Base-by-base conservation (phyloP, 1,140 invertebrate species). In the Schlechtendalia chinensis region DNA sequence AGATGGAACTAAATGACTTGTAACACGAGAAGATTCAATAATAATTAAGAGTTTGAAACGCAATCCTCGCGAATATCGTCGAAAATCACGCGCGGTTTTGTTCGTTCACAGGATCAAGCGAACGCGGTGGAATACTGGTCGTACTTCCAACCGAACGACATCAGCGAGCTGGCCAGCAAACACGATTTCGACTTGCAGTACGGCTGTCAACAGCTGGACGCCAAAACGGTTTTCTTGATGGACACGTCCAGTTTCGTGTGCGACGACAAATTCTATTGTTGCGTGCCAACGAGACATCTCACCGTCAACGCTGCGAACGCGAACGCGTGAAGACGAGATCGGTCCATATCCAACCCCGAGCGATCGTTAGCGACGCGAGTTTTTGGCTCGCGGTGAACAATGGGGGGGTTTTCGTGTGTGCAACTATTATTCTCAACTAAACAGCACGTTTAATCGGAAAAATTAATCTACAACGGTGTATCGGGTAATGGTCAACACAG, bases 211-310 rank as follows among this genome's bases (percentile, higher is more conserved):
- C 75, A 79, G 47, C 22, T 79, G 8, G 75, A 79, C 10, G 75
- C 75, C 22, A 79, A 79, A 61, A 63, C 75, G 10, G 47, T 79
- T 61, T 63, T 63, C 16, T 50, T 63, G 16, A 58, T 50, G 1
- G 75, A 79, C 3, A 45, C 47, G 56, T 63, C 61, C 16, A 79
- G 61, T 39, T 79, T 63, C 10, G 75, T 63, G 32, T 79, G 75
- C 22, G 61, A 79, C 24, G 75, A 79, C n/a, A 58, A 79, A 27
- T 79, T 79, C 16, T 79, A 79, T 54, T 79, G 75, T n/a, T 79
- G 75, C 45, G 58, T 39, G n/a, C 54, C 56, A 0, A 32, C 56
- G 0, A 77, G 61, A 14, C 56, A 29, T 3, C 4, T 17, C 47
- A 32, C 24, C 6, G 19, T 14, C 53, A 58, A 58, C 16, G 10